Conservation (phyloP, 2,797 vertebrate genomes). For the Clarias laeviceps region DNA sequence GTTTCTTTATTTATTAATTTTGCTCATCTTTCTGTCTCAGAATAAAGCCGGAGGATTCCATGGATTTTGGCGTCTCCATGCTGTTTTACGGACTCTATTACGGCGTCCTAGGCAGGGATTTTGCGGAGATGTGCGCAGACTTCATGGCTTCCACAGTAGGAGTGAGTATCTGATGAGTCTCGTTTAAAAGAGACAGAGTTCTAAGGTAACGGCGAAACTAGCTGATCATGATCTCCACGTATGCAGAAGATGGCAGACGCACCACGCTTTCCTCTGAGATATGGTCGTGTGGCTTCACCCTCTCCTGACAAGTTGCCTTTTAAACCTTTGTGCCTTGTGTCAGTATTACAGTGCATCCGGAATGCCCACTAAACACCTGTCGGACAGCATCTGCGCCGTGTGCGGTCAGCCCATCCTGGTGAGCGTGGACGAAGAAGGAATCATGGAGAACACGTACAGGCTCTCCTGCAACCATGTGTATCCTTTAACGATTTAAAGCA, state of each 20-base stretch:
- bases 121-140: slow-evolving; percentile 98
- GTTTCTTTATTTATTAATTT: neutral
- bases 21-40: slow-evolving; percentile 63
- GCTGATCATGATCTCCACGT: neutral
- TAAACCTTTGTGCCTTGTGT: neutral
- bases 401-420: slow-evolving; percentile 98
- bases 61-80: slow-evolving; percentile 97
- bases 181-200: too few relatives aligned
- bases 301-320: neutral
- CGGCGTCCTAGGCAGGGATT: slow-evolving; percentile 93
- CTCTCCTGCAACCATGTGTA: slow-evolving; percentile 99
- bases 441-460: slow-evolving; percentile 97
- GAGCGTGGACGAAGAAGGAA: slow-evolving; percentile 95
- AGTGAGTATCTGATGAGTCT: slow-evolving; percentile 72
- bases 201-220: neutral
- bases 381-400: slow-evolving; percentile 93
- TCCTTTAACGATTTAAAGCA: slow-evolving; percentile 70
- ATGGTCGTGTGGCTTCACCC: neutral
- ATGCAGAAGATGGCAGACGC: neutral
- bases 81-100: slow-evolving; percentile 98
- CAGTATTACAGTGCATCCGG: slow-evolving; percentile 96
- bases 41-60: slow-evolving; percentile 96
- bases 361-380: slow-evolving; percentile 98
- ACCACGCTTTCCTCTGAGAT: neutral
- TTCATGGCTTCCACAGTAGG: slow-evolving; percentile 98